Evolutionary conservation across 1,140 invertebrate species (phyloP), one percentile per base, ranked within the genome.

Genomic region (Glomeris maerens): DNA sequence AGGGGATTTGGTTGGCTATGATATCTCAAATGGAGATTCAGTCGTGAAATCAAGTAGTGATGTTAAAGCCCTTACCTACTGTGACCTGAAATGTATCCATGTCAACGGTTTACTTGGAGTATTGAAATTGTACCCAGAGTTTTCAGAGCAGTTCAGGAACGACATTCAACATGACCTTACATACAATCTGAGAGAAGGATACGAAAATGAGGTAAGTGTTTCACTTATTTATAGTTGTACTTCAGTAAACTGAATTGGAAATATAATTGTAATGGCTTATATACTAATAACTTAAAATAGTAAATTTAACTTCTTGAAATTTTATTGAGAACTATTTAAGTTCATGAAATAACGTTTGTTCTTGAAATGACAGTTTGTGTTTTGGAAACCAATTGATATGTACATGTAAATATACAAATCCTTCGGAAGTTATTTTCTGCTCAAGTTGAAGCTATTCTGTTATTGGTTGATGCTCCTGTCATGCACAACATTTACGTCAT

Each of bases 81-180:
- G 91, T 67, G 91, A 95, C 71, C 72, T 97, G 25, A 94, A 95
- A 66, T 92, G 87, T 66, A 85, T 97, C 53, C 79, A 90, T 66
- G 85, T 93, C 71, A 77, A 78, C 40, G 90, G 89, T 1, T 71
- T 95, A 5, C 77, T 89, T n/a, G 88, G 93, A 54, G 87, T 91
- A 0, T 70, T 96, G 2, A 72, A 84, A 4, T 67, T 94, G 0
- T 96, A 96, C 66, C 89, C 90, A 0, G 90, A 95, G 64, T 94
- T 92, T 66, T 86, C 91, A 56, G 68, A 71, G 42, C 84, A 90
- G 60, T 95, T 95, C 64, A 79, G 84, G 23, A 78, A 89, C 53
- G 91, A 95, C 61, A 91, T 96, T 57, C 84, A 90, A 59, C 91
- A 95, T 62, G 91, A 96, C 67, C 74, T 96, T 39, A 94, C 91